Conservation (phyloP, 2,797 vertebrate genomes). For the Alauda arvensis region DNA sequence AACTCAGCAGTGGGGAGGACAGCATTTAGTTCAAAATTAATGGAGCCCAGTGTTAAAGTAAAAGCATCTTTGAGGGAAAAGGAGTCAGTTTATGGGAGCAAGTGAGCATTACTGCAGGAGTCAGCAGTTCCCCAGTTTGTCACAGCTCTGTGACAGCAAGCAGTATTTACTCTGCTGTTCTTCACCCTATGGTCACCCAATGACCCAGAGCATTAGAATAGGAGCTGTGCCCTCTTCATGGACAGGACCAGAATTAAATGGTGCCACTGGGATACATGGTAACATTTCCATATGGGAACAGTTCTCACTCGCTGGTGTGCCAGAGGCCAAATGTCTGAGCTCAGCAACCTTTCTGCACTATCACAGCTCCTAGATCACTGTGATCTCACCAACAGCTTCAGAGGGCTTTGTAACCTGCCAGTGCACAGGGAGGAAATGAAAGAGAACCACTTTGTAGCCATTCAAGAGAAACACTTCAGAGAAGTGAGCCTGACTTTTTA, state of each 20-base stretch:
- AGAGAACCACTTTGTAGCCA: not conserved
- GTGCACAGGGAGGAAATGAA: not conserved
- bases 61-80: not conserved
- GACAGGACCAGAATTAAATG: not conserved
- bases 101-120: not conserved
- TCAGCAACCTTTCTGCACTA: not conserved
- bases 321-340: not conserved
- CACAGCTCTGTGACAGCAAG: not conserved
- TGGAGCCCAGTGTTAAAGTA: not conserved
- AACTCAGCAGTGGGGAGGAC: not conserved
- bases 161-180: not conserved
- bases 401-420: not conserved
- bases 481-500: not conserved
- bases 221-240: not conserved
- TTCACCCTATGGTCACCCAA: rapidly evolving
- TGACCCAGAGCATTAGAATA: not conserved
- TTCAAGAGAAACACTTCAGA: not conserved
- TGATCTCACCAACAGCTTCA: not conserved
- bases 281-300: not conserved
- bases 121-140: not conserved
- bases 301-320: not conserved
- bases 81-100: not conserved
- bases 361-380: rapidly evolving
- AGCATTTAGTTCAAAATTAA: not conserved
- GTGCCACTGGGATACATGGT: not conserved